Evolutionary conservation across 2,888 invertebrate species (phyloP), one percentile per base, ranked within the genome.

Genomic region (Lycaena phlaeas): DNA sequence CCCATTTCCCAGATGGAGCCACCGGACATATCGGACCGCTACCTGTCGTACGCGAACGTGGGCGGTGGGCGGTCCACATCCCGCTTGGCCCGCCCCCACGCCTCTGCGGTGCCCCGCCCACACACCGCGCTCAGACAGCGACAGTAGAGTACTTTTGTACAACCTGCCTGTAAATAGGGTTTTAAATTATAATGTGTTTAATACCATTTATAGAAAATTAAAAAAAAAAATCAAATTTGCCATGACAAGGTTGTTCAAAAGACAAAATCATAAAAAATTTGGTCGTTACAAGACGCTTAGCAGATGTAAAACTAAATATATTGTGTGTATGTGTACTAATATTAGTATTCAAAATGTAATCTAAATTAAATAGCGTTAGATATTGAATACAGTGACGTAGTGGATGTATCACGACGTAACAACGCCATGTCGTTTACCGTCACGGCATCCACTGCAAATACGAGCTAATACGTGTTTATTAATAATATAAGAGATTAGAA

Each of bases 41-140:
- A 68, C 48, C 47, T 77, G 15, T 78, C 82, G 25, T 82, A 81
- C 58, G 39, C 61, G 7, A 4, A 40, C 3, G 63, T 57, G 18
- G 52, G 52, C 47, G 55, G 52, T 46, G 55, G 53, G 6, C 63
- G 68, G 0, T 49, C 63, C 2, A 41, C 48, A 3, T 58, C 70
- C 0, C 64, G 76, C 0, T 60, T 61, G 2, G 64, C 70, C 1
- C 62, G 68, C 1, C 71, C 68, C 7, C 68, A 64, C 53, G 38
- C 38, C 11, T 59, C 89, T 75, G 73, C 87, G 71, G 56, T 85
- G 40, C 76, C 76, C 15, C 59, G 79, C 52, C 61, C 86, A 51
- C 58, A 70, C 65, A 63, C 88, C 79, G 71, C 88, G 68, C 48
- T 75, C 54, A 27, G 81, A 59, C 65, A 70, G 17, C 52, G 73